These are phyloP conservation scores for Antrozous pallidus DNA, from an alignment of 2,797 vertebrate species.

Conservation along the genomic window DNA sequence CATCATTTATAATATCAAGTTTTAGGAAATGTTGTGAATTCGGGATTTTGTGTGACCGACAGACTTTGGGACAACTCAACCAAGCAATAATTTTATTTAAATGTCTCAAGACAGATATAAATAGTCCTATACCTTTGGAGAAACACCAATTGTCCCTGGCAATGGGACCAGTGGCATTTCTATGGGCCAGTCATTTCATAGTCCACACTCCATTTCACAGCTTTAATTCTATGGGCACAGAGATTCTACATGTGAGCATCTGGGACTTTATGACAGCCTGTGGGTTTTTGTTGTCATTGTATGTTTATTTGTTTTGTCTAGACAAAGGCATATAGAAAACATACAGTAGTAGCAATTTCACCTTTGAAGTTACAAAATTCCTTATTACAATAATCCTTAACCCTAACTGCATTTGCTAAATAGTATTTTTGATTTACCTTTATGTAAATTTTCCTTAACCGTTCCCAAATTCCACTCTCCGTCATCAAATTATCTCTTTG, in stretches of 20 bases:
- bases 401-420: background rate
- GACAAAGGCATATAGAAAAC: background rate
- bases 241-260: background rate
- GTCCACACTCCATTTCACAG: background rate
- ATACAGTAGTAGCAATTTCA: background rate
- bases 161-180: background rate
- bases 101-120: background rate
- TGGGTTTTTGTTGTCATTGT: background rate
- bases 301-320: background rate
- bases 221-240: background rate
- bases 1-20: background rate
- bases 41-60: background rate
- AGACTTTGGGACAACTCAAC: background rate
- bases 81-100: background rate
- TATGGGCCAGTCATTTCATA: too few species aligned
- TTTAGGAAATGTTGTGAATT: background rate
- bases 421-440: background rate
- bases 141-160: background rate
- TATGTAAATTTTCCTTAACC: background rate
- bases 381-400: background rate
- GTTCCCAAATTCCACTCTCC: background rate
- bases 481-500: background rate
- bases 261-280: background rate
- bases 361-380: background rate
- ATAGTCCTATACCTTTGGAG: background rate